Evolutionary conservation across 2,888 invertebrate genomes (phyloP), one percentile per base, ranked within the genome.

Genomic region (Pollenia griseotomentosa): DNA sequence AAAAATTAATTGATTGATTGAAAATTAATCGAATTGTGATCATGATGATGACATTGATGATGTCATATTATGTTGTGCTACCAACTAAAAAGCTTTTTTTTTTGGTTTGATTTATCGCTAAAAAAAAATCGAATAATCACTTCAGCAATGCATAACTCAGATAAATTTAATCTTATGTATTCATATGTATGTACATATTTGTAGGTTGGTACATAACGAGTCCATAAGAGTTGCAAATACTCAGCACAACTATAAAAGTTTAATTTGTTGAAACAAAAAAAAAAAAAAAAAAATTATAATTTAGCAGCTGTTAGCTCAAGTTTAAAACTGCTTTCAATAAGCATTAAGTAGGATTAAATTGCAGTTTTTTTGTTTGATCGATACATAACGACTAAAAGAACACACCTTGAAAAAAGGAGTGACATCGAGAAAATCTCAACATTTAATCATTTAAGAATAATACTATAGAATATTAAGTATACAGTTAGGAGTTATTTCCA

Each of bases 301-400:
- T 74, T 83, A 75, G 75, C 82, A 83, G 83, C 68, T 77, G 83
- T 53, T 82, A 23, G 23, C 33, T 83, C 46, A 70, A 70, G 33
- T 77, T 70, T 70, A 33, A 75, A 77, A 68, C 44, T 33, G 40
- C 61, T 70, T 46, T 70, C 70, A 77, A 83, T 61, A 66, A 68
- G 33, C 74, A 59, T 61, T 59, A 33, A 66, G 46, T 55, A 5
- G 48, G 40, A 53, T 73, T 65, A 14, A 40, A 55, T 65, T 55
- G 19, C 63, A 57, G 55, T 19, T 14, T 14, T 44, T 33, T 33
- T 19, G 8, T 8, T 19, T 16, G 12, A 5, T 8, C 10, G n/a
- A 11, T 12, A 46, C 9, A 9, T 7, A 44, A 44, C 77, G 78
- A 66, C 33, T 16, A 33, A n/a, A 12, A 16, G 8, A 2, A 9